Evolutionary conservation across 92 coral and sea anemone species (phyloP), one percentile per base, ranked within the genome.

Genomic region (Porites rus): DNA sequence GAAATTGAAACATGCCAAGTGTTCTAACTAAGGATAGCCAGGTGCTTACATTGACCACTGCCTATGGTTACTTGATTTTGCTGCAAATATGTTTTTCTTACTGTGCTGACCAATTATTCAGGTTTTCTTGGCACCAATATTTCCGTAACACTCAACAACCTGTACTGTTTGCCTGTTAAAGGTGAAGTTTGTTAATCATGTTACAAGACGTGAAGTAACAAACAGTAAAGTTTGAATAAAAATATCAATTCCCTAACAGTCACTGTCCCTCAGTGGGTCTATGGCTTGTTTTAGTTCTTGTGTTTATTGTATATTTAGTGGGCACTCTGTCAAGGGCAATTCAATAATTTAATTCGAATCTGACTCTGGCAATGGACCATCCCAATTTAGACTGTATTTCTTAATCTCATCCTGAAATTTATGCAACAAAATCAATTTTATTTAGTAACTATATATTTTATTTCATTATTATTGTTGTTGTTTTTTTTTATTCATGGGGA

Each of bases 361-460:
- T 20, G 65, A 51, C 79, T 75, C 79, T 75, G 79, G 79, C 65
- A 75, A 75, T 75, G 79, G 79, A 75, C 79, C 65, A 75, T 75
- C 50, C 65, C 79, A 75, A 25, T 75, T 65, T 75, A 75, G 62
- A 75, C 79, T 43, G 53, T 75, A 75, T 12, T 75, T 62, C 38
- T 51, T 50, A 8, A 59, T 25, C 65, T 75, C 79, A 75, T 75
- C 79, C 79, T 75, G 79, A 75, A 75, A 75, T 16, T 75, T 51
- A 31, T 8, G 53, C 51, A 69, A 69, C 74, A 69, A 51, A 12
- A 25, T 24, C 50, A 69, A 69, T 24, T 69, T 69, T 25, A 69
- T 69, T 69, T 16, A 69, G 51, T 69, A 61, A 54, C 10, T 54
- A 54, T 54, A 54, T 54, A 54, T 54, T 7, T 54, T 54, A 54